A percentile compares a stretch with the other conserved stretches of the same genome.
These are phyloP conservation scores for Brassicogethes aeneus DNA, from an alignment of 2,888 invertebrate genomes.

Conservation along the genomic window DNA sequence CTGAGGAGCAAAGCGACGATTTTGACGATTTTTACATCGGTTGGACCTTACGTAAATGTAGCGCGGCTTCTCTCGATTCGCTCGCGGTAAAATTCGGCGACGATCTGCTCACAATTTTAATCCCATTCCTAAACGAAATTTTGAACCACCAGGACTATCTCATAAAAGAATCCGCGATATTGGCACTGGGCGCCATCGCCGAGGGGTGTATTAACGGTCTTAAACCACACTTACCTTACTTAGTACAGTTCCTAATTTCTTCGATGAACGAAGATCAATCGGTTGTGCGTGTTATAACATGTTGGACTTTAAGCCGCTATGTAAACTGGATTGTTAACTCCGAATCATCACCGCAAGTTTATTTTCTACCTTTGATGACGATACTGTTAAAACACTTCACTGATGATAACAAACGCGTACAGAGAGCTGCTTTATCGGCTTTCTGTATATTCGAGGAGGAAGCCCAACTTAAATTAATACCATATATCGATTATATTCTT, in stretches of 20 bases:
- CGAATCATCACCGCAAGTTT: slow-evolving; percentile 40
- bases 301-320: slow-evolving; percentile 70
- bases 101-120: slow-evolving; percentile 81
- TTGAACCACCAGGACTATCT: slow-evolving; percentile 91
- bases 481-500: slow-evolving; percentile 61
- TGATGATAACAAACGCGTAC: slow-evolving; percentile 67
- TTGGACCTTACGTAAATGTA: slow-evolving; percentile 98
- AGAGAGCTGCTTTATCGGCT: slow-evolving; percentile 70
- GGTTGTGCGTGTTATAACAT: slow-evolving; percentile 64
- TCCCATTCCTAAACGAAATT: slow-evolving; percentile 93
- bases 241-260: slow-evolving; percentile 58
- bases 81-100: slow-evolving; percentile 94
- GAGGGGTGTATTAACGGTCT: slow-evolving; percentile 57
- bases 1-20: slow-evolving; percentile 23
- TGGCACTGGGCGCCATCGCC: slow-evolving; percentile 63
- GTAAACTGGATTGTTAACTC: slow-evolving; percentile 63
- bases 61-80: slow-evolving; percentile 95
- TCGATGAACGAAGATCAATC: slow-evolving; percentile 60
- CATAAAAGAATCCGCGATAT: slow-evolving; percentile 88
- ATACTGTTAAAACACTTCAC: slow-evolving; percentile 59
- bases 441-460: slow-evolving; percentile 73
- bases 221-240: slow-evolving; percentile 56
- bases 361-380: slow-evolving; percentile 61
- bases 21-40: slow-evolving; percentile 38
- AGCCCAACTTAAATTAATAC: slow-evolving; percentile 62